phyloP scores from a whole-genome alignment of 2,113 vertebrate genomes.

The Sialia sialis region DNA sequence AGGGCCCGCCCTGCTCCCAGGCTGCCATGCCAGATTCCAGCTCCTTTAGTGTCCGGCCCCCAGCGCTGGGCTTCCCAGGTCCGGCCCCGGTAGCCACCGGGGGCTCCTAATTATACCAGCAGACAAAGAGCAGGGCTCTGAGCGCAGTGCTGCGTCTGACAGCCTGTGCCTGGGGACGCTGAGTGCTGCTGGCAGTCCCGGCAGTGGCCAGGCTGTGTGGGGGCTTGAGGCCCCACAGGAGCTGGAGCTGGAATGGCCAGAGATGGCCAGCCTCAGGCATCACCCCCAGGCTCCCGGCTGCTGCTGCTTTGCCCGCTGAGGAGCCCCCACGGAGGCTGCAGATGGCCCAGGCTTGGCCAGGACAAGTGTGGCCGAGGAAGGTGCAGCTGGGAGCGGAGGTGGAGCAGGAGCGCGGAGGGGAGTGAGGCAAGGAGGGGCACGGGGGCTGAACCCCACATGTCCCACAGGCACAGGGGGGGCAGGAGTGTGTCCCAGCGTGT shows the following conservation, averaged over 20 bases:
- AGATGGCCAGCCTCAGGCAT: not conserved
- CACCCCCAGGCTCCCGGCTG: not conserved
- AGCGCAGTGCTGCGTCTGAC: not conserved
- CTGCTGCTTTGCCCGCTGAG: not conserved
- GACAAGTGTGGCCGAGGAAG: not conserved
- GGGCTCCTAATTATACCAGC: not conserved
- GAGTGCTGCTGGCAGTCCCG: not conserved
- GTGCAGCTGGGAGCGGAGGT: not conserved
- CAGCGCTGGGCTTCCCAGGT: not conserved
- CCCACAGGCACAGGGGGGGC: not conserved
- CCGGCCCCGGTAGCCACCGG: accelerated
- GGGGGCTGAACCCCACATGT: not conserved
- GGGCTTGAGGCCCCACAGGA: not conserved
- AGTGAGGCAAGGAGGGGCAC: not conserved
- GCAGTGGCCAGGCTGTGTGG: not conserved
- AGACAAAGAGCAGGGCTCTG: not conserved
- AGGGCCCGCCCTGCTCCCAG: not conserved
- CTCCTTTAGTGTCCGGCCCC: not conserved
- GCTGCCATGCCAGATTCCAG: not conserved
- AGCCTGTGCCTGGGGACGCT: not conserved
- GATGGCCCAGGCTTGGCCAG: not conserved
- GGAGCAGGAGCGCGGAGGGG: not conserved
- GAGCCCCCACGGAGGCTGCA: not conserved
- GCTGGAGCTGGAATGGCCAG: not conserved
- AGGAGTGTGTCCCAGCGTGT: not conserved